Evolutionary conservation across 2,113 vertebrate genomes (phyloP).

Genomic region (Spermophilus dauricus): DNA sequence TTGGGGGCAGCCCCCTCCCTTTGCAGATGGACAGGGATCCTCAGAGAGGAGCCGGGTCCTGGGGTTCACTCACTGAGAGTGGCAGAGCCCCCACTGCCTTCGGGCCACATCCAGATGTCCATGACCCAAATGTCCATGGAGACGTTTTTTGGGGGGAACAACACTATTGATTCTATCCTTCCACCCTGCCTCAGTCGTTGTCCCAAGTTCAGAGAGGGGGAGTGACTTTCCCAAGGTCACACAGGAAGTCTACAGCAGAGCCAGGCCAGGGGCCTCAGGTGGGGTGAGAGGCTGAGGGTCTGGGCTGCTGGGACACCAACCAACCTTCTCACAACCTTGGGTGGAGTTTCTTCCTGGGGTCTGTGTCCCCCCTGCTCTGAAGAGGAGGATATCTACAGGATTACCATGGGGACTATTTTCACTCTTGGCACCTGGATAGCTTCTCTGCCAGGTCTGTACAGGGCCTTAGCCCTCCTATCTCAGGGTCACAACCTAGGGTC

Average conservation of each 20-base stretch:
- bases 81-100: background rate
- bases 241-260: background rate
- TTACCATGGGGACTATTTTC: background rate
- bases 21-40: background rate
- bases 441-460: background rate
- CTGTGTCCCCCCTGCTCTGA: background rate
- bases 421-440: background rate
- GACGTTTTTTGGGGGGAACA: too few species aligned
- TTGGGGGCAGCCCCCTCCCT: background rate
- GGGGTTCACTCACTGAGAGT: background rate
- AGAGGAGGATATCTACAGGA: background rate
- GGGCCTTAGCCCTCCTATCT: background rate
- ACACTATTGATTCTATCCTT: too few species aligned
- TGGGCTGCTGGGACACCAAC: background rate
- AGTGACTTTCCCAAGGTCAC: background rate
- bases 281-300: background rate
- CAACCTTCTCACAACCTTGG: too few species aligned
- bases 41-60: background rate
- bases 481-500: background rate
- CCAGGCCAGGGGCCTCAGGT: background rate
- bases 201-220: background rate
- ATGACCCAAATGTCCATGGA: too few species aligned
- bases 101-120: too few species aligned
- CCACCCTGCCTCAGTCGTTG: background rate
- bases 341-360: background rate